Conservation (phyloP, 2,888 invertebrate species). For the Callosobruchus maculatus region DNA sequence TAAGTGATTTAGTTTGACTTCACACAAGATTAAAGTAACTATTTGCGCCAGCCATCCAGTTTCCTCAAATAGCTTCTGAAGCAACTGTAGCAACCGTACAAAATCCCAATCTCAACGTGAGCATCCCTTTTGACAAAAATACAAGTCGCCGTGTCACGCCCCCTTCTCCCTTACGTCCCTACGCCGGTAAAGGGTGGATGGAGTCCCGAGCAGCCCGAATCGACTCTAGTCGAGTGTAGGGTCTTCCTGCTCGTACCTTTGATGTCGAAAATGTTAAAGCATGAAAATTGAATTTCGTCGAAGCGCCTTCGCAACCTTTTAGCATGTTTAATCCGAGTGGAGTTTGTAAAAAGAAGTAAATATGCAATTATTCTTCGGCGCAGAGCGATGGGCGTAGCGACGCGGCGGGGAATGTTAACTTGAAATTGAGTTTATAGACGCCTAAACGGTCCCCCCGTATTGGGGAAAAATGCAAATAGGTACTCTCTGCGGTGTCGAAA, state of each 20-base stretch:
- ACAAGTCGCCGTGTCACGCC: neutral
- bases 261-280: slow-evolving; percentile 40
- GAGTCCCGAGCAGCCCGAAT: too few species aligned
- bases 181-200: slow-evolving; percentile 30
- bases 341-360: slow-evolving; percentile 39
- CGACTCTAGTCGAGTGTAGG: slow-evolving; percentile 15
- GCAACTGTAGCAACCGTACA: neutral
- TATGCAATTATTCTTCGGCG: slow-evolving; percentile 37
- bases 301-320: slow-evolving; percentile 42
- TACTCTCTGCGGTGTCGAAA: too few species aligned
- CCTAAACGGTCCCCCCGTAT: slow-evolving; percentile 14
- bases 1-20: too few species aligned
- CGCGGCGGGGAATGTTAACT: slow-evolving; percentile 27
- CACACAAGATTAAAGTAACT: too few species aligned
- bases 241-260: slow-evolving; percentile 36
- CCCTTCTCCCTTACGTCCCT: too few species aligned
- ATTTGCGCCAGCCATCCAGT: too few species aligned
- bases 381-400: slow-evolving; percentile 12
- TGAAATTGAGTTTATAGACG: slow-evolving; percentile 31
- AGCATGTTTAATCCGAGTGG: slow-evolving; percentile 41
- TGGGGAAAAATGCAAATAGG: slow-evolving; percentile 18
- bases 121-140: neutral
- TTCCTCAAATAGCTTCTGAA: too few species aligned
- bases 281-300: slow-evolving; percentile 41
- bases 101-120: neutral